Evolutionary conservation across 1,140 invertebrate species (phyloP).

Genomic region (Sitobion miscanthi): DNA sequence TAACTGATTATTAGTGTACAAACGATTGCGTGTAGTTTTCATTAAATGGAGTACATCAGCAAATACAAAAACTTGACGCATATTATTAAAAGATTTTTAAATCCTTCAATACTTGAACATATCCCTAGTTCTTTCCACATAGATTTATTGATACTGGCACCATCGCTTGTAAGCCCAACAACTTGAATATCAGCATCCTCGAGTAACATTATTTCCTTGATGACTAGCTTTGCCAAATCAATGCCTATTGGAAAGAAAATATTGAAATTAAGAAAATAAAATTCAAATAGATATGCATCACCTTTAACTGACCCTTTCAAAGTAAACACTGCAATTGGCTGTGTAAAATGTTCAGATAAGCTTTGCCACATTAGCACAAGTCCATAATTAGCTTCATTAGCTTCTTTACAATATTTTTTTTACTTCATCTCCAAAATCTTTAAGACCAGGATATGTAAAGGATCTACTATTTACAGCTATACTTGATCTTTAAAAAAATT

Average conservation of each 20-base stretch:
- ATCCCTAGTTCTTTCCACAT: slow-evolving; percentile 59
- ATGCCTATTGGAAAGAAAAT: slow-evolving; percentile 45
- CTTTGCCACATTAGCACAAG: too few species aligned
- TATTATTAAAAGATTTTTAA: background rate
- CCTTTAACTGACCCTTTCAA: too few species aligned
- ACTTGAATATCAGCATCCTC: slow-evolving; percentile 58
- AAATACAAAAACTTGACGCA: background rate
- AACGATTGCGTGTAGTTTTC: background rate
- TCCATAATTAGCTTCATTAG: too few species aligned
- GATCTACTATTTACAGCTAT: too few species aligned
- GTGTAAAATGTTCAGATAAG: too few species aligned
- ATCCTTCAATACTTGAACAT: background rate
- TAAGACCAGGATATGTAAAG: too few species aligned
- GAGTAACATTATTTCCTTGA: slow-evolving; percentile 58
- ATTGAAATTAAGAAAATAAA: background rate
- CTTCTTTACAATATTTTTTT: too few species aligned
- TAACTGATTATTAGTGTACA: background rate
- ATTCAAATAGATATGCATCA: background rate
- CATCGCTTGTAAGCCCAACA: slow-evolving; percentile 58
- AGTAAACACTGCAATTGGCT: too few species aligned
- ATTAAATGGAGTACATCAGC: slow-evolving; percentile 2
- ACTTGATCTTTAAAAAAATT: too few species aligned
- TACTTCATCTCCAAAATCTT: too few species aligned
- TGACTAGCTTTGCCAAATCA: slow-evolving; percentile 59
- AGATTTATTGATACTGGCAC: slow-evolving; percentile 57